Evolutionary conservation across 1,140 invertebrate genomes (phyloP).

Genomic region (Idris sp.): DNA sequence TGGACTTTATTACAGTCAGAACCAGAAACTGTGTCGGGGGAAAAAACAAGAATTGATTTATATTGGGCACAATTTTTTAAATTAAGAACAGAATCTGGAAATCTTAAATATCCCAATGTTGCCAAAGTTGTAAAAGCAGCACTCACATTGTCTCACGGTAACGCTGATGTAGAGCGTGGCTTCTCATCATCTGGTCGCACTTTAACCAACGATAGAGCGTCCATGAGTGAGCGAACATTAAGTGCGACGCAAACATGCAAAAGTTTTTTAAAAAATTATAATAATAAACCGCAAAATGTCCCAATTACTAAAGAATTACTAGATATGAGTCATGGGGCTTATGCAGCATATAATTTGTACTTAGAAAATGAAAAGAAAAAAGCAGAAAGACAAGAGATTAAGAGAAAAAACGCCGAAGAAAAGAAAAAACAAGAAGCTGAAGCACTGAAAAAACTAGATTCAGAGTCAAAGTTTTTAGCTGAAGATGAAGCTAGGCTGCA

Average conservation of each 20-base stretch:
- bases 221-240: slow-evolving; percentile 11
- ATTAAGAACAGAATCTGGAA: slow-evolving; percentile 13
- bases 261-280: slow-evolving; percentile 2
- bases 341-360: background rate
- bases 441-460: slow-evolving; percentile 10
- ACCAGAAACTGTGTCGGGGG: background rate
- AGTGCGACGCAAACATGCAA: slow-evolving; percentile 4
- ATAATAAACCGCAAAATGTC: slow-evolving; percentile 1
- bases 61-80: slow-evolving; percentile 26
- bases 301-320: slow-evolving; percentile 8
- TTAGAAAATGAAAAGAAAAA: slow-evolving; percentile 19
- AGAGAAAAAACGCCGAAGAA: slow-evolving; percentile 13
- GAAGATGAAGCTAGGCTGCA: slow-evolving; percentile 26
- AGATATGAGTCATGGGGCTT: background rate
- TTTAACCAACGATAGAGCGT: slow-evolving; percentile 2
- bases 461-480: slow-evolving; percentile 12
- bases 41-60: slow-evolving; percentile 12
- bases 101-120: slow-evolving; percentile 16
- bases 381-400: slow-evolving; percentile 5
- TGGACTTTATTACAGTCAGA: slow-evolving; percentile 11
- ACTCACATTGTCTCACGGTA: slow-evolving; percentile 29
- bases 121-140: slow-evolving; percentile 26
- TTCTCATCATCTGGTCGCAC: slow-evolving; percentile 19
- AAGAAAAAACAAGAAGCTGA: slow-evolving; percentile 21
- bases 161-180: slow-evolving; percentile 34